Percentiles rank a stretch among this genome's conserved stretches.
Conservation (phyloP, 2,888 invertebrate genomes). For the Acronicta psi region DNA sequence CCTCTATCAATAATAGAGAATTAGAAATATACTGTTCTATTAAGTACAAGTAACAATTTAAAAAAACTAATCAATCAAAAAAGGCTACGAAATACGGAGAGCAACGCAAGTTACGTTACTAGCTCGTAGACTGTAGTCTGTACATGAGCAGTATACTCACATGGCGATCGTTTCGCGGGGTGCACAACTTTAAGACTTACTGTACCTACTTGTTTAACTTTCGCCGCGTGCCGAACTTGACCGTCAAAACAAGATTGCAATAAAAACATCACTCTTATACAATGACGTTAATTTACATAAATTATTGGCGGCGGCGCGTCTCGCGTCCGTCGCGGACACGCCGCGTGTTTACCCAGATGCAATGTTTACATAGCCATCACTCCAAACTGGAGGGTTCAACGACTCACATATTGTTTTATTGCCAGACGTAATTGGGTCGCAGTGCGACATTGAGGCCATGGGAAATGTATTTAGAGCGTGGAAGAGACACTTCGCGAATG, state of each 20-base stretch:
- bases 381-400: conserved; percentile 81
- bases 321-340: conserved; percentile 58
- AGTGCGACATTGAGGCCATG: conserved; percentile 76
- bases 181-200: conserved; percentile 58
- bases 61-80: too few species aligned
- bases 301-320: conserved; percentile 85
- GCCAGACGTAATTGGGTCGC: conserved; percentile 85
- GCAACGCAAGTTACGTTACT: conserved; percentile 17
- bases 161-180: conserved; percentile 25
- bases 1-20: too few species aligned
- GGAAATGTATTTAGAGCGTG: conserved; percentile 73
- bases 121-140: conserved; percentile 25
- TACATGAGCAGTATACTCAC: conserved; percentile 19
- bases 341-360: conserved; percentile 77
- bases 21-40: too few species aligned
- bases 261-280: conserved; percentile 86
- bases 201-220: conserved; percentile 74
- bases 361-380: conserved; percentile 82
- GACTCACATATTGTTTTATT: conserved; percentile 86
- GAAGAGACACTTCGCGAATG: conserved; percentile 64
- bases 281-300: conserved; percentile 88
- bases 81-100: not conserved
- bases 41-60: too few species aligned
- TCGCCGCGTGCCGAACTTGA: conserved; percentile 83
- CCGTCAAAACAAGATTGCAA: conserved; percentile 85